Evolutionary conservation across 1,140 invertebrate genomes (phyloP), one percentile per base, ranked within the genome.

Genomic region (Pogonognathellus flavescens): DNA sequence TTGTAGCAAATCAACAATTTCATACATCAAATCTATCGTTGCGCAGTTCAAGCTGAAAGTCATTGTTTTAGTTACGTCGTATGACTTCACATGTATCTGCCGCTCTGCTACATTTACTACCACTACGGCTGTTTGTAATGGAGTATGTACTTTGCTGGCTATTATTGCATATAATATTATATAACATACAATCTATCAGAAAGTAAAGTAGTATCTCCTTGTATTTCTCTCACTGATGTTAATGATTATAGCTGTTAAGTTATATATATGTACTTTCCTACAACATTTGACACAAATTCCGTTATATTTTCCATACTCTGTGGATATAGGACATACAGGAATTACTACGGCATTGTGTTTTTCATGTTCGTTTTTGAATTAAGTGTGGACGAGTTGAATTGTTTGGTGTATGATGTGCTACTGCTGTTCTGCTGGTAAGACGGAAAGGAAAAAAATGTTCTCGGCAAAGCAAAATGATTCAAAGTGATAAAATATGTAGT

Each of bases 401-500:
- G 41, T 76, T 76, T 49, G 41, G 41, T 76, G 5, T 76, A 76
- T 72, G 60, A 72, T 72, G 41, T 76, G 31, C 13, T 50, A 31
- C 59, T 16, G 66, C 14, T 25, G 11, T 11, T 50, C 22, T 49
- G 31, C 16, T 72, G 25, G 16, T 22, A 72, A 50, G 5, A n/a
- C 5, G 25, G 70, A 76, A 76, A 76, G 70, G 13, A 50, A 76
- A 76, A 66, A 76, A 76, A 50, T 76, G 25, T 76, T 76, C 70
- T 76, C 25, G 70, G 31, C 25, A 76, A 76, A 76, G 70, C 62
- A 76, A 50, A 76, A 76, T 76, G 70, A 76, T 76, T 76, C 70
- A 49, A 49, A 66, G 31, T 49, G 70, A 76, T 76, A 76, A 76
- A 76, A 76, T 76, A 76, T 76, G 70, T 76, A 76, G 70, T 76